phyloP scores from a whole-genome alignment of 2,113 vertebrate species.

The Dromas ardeola region DNA sequence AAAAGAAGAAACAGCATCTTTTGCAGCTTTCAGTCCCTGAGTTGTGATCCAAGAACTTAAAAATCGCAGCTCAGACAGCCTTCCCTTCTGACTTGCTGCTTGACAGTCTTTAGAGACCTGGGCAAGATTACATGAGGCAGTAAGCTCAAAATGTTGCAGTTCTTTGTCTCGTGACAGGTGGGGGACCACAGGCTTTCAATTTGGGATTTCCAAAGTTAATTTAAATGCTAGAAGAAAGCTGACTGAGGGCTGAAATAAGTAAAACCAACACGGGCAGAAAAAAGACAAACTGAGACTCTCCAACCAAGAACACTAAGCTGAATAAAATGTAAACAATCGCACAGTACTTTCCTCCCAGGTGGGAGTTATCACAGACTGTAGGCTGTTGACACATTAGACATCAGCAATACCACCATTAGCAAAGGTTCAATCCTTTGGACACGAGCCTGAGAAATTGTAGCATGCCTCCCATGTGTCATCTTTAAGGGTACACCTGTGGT shows the following conservation, averaged over 20 bases:
- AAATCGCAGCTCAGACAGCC: conserved; percentile 4
- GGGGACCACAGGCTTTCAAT: not conserved
- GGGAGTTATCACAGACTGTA: not conserved
- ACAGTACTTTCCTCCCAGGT: not conserved
- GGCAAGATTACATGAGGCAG: not conserved
- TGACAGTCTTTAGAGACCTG: not conserved
- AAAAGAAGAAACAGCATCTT: not conserved
- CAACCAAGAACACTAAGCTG: not conserved
- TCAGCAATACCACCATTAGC: not conserved
- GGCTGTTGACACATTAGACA: not conserved
- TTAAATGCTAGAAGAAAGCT: conserved; percentile 10
- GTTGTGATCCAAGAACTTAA: conserved; percentile 16
- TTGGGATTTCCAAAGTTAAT: not conserved
- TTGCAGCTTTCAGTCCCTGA: not conserved
- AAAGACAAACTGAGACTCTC: not conserved
- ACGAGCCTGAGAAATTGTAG: not conserved
- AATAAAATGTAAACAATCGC: not conserved
- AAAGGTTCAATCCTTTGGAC: not conserved
- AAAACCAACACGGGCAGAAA: not conserved
- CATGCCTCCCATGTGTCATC: not conserved
- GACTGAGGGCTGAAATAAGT: not conserved
- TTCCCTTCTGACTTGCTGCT: not conserved
- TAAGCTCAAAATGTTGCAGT: not conserved
- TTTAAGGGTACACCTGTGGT: not conserved
- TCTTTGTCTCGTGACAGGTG: conserved; percentile 11